Evolutionary conservation across 1,140 invertebrate genomes (phyloP), one percentile per base, ranked within the genome.

Genomic region (Aethina tumida): DNA sequence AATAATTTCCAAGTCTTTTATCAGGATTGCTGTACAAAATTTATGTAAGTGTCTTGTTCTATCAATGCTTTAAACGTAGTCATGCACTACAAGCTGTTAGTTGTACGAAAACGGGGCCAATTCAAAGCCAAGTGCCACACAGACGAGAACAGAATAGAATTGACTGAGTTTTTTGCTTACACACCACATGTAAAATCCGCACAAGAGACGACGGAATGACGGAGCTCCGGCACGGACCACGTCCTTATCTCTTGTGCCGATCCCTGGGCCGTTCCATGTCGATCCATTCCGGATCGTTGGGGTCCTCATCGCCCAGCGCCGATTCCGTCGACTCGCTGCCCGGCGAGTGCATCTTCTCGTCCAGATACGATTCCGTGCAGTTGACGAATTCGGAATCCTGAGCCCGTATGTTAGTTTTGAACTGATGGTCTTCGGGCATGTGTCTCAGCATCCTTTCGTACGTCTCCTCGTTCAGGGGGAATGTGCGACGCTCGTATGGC

Each of bases 241-340:
- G n/a, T n/a, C n/a, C 29, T 39, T 58, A 53, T 47, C 55, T 53
- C 30, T 53, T 53, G 34, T 53, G 52, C 20, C 52, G 43, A 7
- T 59, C 55, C 14, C 43, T 38, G 4, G 39, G 31, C 14, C 25
- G 36, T 30, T 57, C 55, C 20, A 52, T 47, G 28, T 59, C 70
- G 22, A 69, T 70, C 84, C 84, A 88, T 56, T 88, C 84, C 2
- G 77, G 79, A 64, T 88, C 84, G 57, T 84, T 81, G 2, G 81
- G 81, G 62, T 86, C 83, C 50, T 85, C 83, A 3, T 73, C 76
- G 25, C 71, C 64, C 22, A 72, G 68, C 13, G 69, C 73, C 16
- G 75, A 74, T 49, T 74, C 70, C 8, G 74, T 74, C 13, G 70
- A 71, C 49, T 78, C 76, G 37, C 70, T 70, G 16, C 33, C 51